Evolutionary conservation across 2,113 vertebrate genomes (phyloP).

Genomic region (Gorilla gorilla): DNA sequence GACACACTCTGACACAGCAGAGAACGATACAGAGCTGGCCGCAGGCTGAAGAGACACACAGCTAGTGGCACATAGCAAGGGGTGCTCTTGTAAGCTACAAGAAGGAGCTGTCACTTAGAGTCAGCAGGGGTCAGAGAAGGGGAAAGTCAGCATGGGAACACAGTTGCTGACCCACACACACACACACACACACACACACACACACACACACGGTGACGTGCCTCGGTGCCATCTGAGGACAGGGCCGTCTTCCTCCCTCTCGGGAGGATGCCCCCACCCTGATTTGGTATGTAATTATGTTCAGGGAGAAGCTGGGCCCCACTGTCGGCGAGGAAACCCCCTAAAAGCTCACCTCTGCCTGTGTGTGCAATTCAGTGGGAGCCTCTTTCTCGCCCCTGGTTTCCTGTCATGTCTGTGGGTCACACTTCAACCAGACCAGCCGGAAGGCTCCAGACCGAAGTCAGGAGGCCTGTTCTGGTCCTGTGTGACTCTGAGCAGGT

Average conservation of each 20-base stretch:
- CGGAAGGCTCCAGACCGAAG: rapidly evolving
- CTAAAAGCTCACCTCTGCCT: not conserved
- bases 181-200: too few species aligned
- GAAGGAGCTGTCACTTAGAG: not conserved
- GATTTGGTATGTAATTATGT: not conserved
- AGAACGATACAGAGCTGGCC: not conserved
- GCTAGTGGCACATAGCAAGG: not conserved
- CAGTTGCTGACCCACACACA: too few species aligned
- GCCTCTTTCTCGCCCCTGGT: not conserved
- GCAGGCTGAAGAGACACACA: too few species aligned
- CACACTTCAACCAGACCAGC: not conserved
- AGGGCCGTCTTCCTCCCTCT: too few species aligned
- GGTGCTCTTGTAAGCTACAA: not conserved
- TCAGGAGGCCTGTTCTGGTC: not conserved
- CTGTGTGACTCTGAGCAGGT: rapidly evolving
- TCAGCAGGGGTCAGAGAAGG: not conserved
- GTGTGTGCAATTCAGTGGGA: too few species aligned
- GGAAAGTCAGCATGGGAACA: not conserved
- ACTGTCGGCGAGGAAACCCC: not conserved
- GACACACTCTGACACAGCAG: not conserved
- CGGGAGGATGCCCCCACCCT: not conserved
- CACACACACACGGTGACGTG: not conserved
- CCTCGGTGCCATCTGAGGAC: too few species aligned
- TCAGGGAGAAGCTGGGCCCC: not conserved
- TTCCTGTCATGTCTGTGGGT: not conserved